These are phyloP conservation scores for Nephila pilipes DNA, from an alignment of 1,140 invertebrate species.

Conservation along the genomic window DNA sequence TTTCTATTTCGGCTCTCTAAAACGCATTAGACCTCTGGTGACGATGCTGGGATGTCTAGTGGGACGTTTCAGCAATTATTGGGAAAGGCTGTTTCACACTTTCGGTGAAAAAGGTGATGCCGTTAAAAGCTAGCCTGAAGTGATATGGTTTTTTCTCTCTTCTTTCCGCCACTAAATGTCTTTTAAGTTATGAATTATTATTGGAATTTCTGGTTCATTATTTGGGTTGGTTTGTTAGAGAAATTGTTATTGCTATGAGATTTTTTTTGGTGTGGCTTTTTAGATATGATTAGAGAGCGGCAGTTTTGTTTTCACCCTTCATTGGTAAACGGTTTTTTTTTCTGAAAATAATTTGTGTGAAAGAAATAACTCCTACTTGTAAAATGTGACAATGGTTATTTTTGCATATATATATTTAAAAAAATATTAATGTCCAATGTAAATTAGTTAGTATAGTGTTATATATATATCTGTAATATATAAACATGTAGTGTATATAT, in stretches of 20 bases:
- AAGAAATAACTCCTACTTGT: background rate
- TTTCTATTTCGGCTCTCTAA: constrained; percentile 15
- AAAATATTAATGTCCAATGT: too few relatives aligned
- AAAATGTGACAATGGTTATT: too few relatives aligned
- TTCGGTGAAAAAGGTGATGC: constrained; percentile 6
- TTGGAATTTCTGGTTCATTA: background rate
- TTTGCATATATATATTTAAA: too few relatives aligned
- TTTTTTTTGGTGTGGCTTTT: background rate
- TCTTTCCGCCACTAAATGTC: background rate
- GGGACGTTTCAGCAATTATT: constrained; percentile 22
- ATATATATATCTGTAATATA: too few relatives aligned
- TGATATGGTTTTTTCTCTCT: background rate
- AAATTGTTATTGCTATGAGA: background rate
- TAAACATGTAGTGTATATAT: too few relatives aligned
- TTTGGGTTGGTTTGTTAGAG: background rate
- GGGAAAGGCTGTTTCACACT: constrained; percentile 26
- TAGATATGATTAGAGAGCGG: background rate
- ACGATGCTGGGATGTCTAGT: background rate
- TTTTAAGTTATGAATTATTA: constrained; percentile 31
- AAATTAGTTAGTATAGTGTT: too few relatives aligned
- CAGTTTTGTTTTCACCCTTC: background rate
- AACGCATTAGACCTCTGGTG: constrained; percentile 22
- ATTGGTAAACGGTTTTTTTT: background rate
- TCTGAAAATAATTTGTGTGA: background rate
- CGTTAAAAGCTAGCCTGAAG: background rate